These are phyloP conservation scores for Danaus chrysippus DNA, from an alignment of 2,888 invertebrate genomes.

Conservation along the genomic window DNA sequence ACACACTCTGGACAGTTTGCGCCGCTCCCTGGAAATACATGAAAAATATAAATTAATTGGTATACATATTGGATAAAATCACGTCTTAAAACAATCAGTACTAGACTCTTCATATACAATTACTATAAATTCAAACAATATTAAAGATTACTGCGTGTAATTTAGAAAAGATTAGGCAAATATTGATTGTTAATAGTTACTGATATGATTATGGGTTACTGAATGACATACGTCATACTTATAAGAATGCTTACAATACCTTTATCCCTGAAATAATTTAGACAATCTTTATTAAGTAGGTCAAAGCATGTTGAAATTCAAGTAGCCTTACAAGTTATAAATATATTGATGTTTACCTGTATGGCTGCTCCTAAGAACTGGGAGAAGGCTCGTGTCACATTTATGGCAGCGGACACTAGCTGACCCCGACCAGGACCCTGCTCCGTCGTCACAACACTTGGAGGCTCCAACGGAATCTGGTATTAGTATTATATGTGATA, in stretches of 20 bases:
- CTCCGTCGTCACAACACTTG: constrained; percentile 57
- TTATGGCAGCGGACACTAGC: constrained; percentile 85
- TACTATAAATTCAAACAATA: too few relatives aligned
- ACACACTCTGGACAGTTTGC: constrained; percentile 83
- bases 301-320: background rate
- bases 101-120: background rate
- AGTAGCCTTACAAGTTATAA: too few relatives aligned
- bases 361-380: constrained; percentile 88
- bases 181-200: background rate
- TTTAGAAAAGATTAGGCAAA: background rate
- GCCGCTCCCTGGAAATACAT: constrained; percentile 83
- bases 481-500: constrained; percentile 25
- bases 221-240: background rate
- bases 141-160: too few relatives aligned
- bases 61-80: constrained; percentile 12
- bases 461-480: constrained; percentile 74
- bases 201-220: background rate
- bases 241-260: background rate
- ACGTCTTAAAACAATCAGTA: background rate
- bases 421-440: constrained; percentile 66
- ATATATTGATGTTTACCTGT: constrained; percentile 73
- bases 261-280: background rate
- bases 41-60: background rate
- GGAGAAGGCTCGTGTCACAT: constrained; percentile 87
- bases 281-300: background rate